Base-by-base conservation (phyloP, 2,888 invertebrate genomes). In the Himalopsyche tibetana region DNA sequence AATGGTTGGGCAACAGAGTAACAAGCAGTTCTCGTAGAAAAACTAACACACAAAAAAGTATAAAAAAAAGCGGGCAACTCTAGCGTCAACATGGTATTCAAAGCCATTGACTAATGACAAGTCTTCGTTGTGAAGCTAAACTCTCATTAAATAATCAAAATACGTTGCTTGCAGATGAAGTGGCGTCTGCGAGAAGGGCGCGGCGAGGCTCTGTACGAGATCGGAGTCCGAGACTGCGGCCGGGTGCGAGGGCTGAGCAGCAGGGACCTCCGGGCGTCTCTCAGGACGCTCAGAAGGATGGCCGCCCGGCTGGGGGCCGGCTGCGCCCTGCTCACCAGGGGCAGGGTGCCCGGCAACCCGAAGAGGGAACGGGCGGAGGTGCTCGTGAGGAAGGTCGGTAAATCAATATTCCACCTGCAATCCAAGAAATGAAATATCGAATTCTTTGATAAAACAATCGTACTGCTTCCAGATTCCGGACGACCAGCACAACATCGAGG, bases 171-270 rank as follows among this genome's bases (percentile, higher is more conserved):
- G 2, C 90, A 96, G 95, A 95, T 99, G 95, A 99, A 99, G 93
- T 99, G 99, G 99, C 95, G 99, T 0, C 94, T 99, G 12, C 95
- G 98, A 0, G 98, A 98, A 92, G 98, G 99, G 45, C 97, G 98
- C 89, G 99, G 99, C 0, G 97, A 98, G 91, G 99, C 99, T 0
- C 98, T 99, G 88, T 99, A 99, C 92, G 98, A 99, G 92, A 97
- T 99, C 82, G 99, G 99, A 0, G 98, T 98, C 3, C 96, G 97
- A 86, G 98, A 98, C 92, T 97, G 96, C 90, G 99, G 99, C 0
- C 94, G 96, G 83, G 93, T 99, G 89, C 95, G 96, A 11, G 99
- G 99, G 5, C 94, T 99, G 8, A 95, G 95, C 0, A 95, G 95
- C 84, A 93, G 95, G 12, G 98, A 98, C 85, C 96, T 99, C 94